Percentiles rank a stretch among this genome's conserved stretches.
These are phyloP conservation scores for Tipula lateralis DNA, from an alignment of 2,888 invertebrate species.

Conservation along the genomic window DNA sequence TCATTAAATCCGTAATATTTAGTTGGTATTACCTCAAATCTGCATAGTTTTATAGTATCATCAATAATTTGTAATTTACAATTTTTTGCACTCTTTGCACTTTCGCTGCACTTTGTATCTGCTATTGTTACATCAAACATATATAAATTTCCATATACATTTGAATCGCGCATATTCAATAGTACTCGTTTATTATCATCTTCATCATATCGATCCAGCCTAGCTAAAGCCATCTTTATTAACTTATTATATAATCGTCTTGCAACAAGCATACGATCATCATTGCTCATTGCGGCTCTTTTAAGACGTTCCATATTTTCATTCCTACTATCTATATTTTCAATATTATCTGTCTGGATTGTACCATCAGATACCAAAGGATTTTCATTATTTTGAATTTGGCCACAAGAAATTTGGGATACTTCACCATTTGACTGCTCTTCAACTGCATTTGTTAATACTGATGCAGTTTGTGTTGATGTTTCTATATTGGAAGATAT, in stretches of 20 bases:
- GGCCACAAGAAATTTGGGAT: neutral
- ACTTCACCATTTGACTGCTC: neutral
- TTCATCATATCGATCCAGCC: neutral
- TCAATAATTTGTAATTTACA: neutral
- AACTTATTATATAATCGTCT: neutral
- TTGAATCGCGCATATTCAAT: neutral
- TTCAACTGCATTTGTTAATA: neutral
- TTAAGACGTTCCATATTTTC: neutral
- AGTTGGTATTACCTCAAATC: neutral
- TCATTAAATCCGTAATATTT: neutral
- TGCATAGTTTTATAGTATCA: neutral
- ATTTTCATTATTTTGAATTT: neutral
- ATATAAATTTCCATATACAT: neutral
- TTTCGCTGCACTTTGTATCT: neutral
- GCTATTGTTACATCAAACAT: neutral
- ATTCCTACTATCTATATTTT: neutral
- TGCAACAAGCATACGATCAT: neutral
- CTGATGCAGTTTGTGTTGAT: neutral
- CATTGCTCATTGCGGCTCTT: neutral
- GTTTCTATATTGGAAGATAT: neutral
- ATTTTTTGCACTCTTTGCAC: neutral
- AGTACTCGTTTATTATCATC: neutral
- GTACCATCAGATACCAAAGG: neutral
- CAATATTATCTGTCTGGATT: neutral
- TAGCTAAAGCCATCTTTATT: neutral